Conservation (phyloP, 2,888 invertebrate species). For the Congeria kusceri region DNA sequence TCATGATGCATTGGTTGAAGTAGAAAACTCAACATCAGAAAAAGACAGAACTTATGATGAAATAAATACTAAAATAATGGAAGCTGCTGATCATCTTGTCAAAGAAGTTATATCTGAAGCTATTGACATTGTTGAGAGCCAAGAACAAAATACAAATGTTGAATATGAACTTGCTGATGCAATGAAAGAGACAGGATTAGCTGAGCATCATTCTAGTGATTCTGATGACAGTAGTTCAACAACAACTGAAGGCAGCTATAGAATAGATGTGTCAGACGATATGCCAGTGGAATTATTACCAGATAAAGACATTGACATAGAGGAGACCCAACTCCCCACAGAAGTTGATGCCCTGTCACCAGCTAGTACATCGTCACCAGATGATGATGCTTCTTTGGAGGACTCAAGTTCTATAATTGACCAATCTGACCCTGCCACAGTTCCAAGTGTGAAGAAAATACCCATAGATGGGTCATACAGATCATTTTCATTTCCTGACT, state of each 20-base stretch:
- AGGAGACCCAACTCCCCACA: background rate
- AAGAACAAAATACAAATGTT: slow-evolving; percentile 26
- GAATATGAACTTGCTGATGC: slow-evolving; percentile 44
- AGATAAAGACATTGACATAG: slow-evolving; percentile 27
- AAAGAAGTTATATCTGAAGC: slow-evolving; percentile 55
- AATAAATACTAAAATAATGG: slow-evolving; percentile 8
- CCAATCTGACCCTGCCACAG: background rate
- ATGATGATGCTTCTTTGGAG: slow-evolving; percentile 15
- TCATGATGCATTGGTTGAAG: slow-evolving; percentile 20
- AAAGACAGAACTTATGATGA: background rate
- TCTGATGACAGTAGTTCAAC: slow-evolving; percentile 66
- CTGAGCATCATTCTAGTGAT: slow-evolving; percentile 52
- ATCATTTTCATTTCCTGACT: slow-evolving; percentile 7
- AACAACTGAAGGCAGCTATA: slow-evolving; percentile 71
- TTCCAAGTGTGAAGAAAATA: background rate
- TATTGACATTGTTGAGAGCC: slow-evolving; percentile 55
- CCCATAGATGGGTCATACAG: background rate
- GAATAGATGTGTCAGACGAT: slow-evolving; percentile 49
- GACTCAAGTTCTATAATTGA: background rate
- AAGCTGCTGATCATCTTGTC: slow-evolving; percentile 48
- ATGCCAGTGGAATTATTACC: slow-evolving; percentile 49
- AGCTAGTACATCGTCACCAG: background rate
- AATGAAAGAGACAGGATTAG: slow-evolving; percentile 26
- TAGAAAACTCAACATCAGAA: background rate
- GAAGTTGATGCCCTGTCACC: background rate